phyloP scores from a whole-genome alignment of 1,140 invertebrate genomes.

The Pseudomyrmex concolor region DNA sequence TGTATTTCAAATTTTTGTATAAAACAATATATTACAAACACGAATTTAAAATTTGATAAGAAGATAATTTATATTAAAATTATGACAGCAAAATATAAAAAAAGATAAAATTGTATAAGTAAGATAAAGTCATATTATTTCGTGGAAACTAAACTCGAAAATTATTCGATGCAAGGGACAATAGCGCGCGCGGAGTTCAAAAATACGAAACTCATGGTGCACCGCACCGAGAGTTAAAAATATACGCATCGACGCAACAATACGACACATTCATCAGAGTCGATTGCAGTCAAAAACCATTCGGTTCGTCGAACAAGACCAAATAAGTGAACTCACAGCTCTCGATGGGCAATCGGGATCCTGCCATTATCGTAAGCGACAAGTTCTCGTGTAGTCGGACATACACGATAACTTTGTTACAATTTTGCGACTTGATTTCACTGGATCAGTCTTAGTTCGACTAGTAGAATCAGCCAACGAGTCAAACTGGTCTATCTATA shows the following conservation, averaged over 20 bases:
- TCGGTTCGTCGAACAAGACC: background rate
- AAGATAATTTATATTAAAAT: background rate
- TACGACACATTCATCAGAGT: conserved; percentile 34
- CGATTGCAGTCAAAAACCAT: conserved; percentile 48
- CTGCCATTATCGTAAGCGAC: conserved; percentile 64
- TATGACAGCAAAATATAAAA: background rate
- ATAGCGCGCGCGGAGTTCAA: conserved; percentile 6
- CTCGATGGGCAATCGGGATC: conserved; percentile 61
- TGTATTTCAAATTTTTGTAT: too few relatives aligned
- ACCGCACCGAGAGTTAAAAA: conserved; percentile 70
- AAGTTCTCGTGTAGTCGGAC: conserved; percentile 40
- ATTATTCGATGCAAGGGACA: background rate
- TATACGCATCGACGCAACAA: conserved; percentile 63
- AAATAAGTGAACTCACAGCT: conserved; percentile 65
- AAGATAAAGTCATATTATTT: background rate
- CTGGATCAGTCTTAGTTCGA: conserved; percentile 64
- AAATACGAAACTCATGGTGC: conserved; percentile 36
- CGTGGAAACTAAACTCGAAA: background rate
- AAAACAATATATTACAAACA: background rate
- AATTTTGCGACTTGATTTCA: conserved; percentile 62
- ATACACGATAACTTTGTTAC: conserved; percentile 28
- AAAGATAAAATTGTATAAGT: background rate
- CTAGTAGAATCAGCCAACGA: conserved; percentile 72
- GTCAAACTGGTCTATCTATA: conserved; percentile 79
- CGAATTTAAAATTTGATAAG: background rate